A percentile compares a stretch with the other conserved stretches of the same genome.
Evolutionary conservation across 2,113 vertebrate species (phyloP).

Genomic region (Gorsachius goisagi): DNA sequence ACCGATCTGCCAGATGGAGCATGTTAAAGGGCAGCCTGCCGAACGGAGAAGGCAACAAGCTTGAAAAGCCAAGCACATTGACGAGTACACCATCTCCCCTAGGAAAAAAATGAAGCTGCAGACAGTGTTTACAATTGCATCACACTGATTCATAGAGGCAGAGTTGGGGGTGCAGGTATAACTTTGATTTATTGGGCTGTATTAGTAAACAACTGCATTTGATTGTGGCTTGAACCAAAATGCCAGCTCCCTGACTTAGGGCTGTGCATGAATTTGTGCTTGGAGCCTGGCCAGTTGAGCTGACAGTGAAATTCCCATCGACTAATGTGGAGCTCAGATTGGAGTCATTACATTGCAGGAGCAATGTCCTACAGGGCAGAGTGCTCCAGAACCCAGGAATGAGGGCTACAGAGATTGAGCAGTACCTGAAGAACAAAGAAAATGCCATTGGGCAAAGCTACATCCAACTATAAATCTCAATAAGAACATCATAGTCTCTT

Average conservation of each 20-base stretch:
- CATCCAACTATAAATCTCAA: background rate
- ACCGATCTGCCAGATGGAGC: constrained; percentile 63
- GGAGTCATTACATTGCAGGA: background rate
- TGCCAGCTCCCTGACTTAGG: background rate
- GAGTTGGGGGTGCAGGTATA: background rate
- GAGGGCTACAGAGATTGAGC: background rate
- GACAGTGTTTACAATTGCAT: background rate
- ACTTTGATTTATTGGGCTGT: background rate
- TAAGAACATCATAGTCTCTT: background rate
- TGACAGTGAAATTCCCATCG: background rate
- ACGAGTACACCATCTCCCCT: background rate
- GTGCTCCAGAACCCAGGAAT: background rate
- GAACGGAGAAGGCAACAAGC: constrained; percentile 33
- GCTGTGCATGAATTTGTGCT: background rate
- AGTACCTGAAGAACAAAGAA: background rate
- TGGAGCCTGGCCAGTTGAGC: background rate
- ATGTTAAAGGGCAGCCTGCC: constrained; percentile 60
- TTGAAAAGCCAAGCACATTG: constrained; percentile 10
- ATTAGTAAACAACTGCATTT: background rate
- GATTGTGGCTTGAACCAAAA: background rate
- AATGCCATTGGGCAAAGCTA: background rate
- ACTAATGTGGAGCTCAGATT: background rate
- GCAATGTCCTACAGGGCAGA: background rate
- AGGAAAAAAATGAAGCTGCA: background rate
- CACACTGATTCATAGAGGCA: background rate